Evolutionary conservation across 1,140 invertebrate genomes (phyloP).

Genomic region (Drosophila kanapiae): DNA sequence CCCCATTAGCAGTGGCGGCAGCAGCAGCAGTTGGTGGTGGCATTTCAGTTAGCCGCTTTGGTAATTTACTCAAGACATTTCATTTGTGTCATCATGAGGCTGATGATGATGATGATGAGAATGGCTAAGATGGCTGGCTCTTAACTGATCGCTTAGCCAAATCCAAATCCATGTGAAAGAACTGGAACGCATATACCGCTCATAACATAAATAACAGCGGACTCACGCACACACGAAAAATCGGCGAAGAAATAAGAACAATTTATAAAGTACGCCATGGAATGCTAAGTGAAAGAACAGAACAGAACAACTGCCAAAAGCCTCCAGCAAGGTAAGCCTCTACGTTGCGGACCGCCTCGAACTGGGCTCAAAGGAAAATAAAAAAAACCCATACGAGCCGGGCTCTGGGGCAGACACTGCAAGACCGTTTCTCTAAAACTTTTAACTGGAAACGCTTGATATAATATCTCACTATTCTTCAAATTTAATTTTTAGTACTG

Average conservation of each 20-base stretch:
- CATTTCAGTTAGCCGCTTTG: constrained; percentile 35
- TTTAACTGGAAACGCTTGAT: not conserved
- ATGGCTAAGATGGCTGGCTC: constrained; percentile 24
- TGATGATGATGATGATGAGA: constrained; percentile 3
- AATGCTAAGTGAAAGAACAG: constrained; percentile 61
- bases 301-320: constrained; percentile 40
- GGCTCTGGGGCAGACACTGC: constrained; percentile 19
- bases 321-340: constrained; percentile 62
- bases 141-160: constrained; percentile 48
- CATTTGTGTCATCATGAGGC: constrained; percentile 48
- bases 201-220: constrained; percentile 54
- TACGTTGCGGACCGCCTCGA: constrained; percentile 16
- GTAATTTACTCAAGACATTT: constrained; percentile 45
- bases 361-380: constrained; percentile 20
- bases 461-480: too few species aligned
- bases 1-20: constrained; percentile 46
- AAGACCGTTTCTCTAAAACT: not conserved
- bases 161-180: constrained; percentile 50
- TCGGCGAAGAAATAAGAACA: constrained; percentile 23
- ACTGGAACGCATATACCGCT: constrained; percentile 56
- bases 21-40: constrained; percentile 21
- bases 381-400: constrained; percentile 1
- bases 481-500: too few species aligned
- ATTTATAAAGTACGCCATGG: constrained; percentile 58
- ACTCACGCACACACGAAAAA: constrained; percentile 35